Evolutionary conservation across 1,140 invertebrate genomes (phyloP), one percentile per base, ranked within the genome.

Genomic region (Drosophila funebris): DNA sequence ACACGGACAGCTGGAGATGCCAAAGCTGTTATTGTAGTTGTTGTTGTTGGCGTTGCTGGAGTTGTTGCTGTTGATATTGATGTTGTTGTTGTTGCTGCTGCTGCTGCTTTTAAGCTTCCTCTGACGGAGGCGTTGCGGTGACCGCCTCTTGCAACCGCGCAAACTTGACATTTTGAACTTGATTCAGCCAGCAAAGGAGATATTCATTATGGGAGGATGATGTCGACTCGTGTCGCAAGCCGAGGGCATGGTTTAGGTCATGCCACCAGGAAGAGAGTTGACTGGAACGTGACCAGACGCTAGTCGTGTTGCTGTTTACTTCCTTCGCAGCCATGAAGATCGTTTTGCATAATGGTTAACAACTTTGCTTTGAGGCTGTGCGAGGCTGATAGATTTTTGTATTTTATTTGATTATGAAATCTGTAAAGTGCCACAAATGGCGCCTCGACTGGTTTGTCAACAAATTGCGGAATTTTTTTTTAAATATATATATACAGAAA

Each of bases 81-180:
- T 43, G 52, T n/a, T 33, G 9, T 20, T 50, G n/a, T n/a, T n/a
- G n/a, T 20, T 52, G 56, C 6, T 43, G 52, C 16, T 33, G 9
- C 14, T 50, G 20, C 36, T 53, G 29, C 37, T 33, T 58, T 53
- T 9, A 11, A 16, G 64, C 39, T 77, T 74, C 75, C 66, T 77
- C 56, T 54, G 50, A 53, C 48, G 60, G 41, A 39, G 64, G 53
- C 48, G 75, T 68, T 67, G 67, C 57, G 62, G 62, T 50, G 57
- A 33, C 29, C 16, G 36, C 46, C n/a, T n/a, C n/a, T n/a, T n/a
- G n/a, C n/a, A 66, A 33, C 29, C 16, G 36, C 46, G 39, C 78
- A 88, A 87, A 82, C 83, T 87, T 88, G 83, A 87, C 84, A 89
- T 73, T 87, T 88, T 88, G 83, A 87, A 87, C 83, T 87, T 87